These are phyloP conservation scores for Teleiodes luculella DNA, from an alignment of 2,888 invertebrate genomes.

Conservation along the genomic window DNA sequence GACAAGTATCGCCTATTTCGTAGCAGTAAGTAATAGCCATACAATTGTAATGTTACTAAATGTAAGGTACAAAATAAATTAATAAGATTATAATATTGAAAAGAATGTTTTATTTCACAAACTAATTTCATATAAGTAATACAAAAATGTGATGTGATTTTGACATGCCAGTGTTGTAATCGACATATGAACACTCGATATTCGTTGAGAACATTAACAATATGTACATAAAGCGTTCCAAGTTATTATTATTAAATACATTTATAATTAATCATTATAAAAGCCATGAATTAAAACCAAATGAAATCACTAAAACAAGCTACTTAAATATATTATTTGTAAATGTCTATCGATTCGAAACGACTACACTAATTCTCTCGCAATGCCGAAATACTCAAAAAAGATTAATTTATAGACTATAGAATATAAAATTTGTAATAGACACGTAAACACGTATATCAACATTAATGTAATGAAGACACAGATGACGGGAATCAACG, in stretches of 20 bases:
- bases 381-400: not conserved
- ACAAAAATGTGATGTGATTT: slow-evolving; percentile 32
- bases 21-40: slow-evolving; percentile 12
- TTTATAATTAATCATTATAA: not conserved
- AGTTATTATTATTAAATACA: no score
- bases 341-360: not conserved
- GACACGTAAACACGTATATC: not conserved
- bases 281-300: not conserved
- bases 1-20: slow-evolving; percentile 25
- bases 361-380: not conserved
- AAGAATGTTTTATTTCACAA: slow-evolving; percentile 45
- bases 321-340: no score
- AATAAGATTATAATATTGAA: slow-evolving; percentile 49
- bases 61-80: slow-evolving; percentile 48
- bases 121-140: slow-evolving; percentile 24
- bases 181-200: not conserved
- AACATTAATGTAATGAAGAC: not conserved
- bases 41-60: slow-evolving; percentile 27
- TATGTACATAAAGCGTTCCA: not conserved
- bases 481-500: not conserved
- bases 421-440: not conserved
- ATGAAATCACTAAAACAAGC: no score
- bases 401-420: not conserved
- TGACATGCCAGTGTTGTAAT: slow-evolving; percentile 37
- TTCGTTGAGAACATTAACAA: not conserved